Conservation (phyloP, 1,140 invertebrate species). For the Sweltsa coloradensis region DNA sequence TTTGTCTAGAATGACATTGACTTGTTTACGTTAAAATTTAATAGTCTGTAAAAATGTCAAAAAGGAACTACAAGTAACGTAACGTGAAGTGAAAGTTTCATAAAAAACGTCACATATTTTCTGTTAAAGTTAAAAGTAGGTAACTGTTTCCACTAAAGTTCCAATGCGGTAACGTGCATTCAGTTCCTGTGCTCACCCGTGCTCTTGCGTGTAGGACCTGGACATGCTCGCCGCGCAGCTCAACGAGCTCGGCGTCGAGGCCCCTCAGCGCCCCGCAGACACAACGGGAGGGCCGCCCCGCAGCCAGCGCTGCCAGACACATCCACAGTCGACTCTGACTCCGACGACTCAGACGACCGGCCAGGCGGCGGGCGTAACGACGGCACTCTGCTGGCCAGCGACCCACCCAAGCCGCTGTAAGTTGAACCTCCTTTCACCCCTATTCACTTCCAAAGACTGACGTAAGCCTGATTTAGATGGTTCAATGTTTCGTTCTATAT, state of each 20-base stretch:
- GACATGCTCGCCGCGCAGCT: slow-evolving; percentile 86
- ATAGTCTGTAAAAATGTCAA: too few species aligned
- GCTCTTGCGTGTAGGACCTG: too few species aligned
- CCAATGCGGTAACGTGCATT: too few species aligned
- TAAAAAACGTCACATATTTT: too few species aligned
- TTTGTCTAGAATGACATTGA: too few species aligned
- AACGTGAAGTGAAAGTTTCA: too few species aligned
- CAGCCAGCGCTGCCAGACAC: slow-evolving; percentile 17
- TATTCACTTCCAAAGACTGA: background rate
- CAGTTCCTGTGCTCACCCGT: too few species aligned
- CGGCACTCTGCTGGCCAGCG: slow-evolving; percentile 87
- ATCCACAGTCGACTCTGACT: slow-evolving; percentile 25
- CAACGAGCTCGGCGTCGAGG: slow-evolving; percentile 68
- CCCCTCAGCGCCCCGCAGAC: slow-evolving; percentile 21
- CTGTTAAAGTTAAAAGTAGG: too few species aligned
- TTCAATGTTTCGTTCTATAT: background rate
- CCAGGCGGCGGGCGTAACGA: slow-evolving; percentile 67
- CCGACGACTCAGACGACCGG: slow-evolving; percentile 36
- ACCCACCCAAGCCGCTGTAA: slow-evolving; percentile 93
- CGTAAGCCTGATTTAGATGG: too few species aligned
- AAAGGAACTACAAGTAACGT: too few species aligned
- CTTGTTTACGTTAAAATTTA: too few species aligned
- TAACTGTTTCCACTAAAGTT: too few species aligned
- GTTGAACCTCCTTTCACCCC: slow-evolving; percentile 29
- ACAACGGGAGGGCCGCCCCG: slow-evolving; percentile 16